A percentile compares a stretch with the other conserved stretches of the same genome.
Evolutionary conservation across 2,888 invertebrate genomes (phyloP).

Genomic region (Julus scandinavius): DNA sequence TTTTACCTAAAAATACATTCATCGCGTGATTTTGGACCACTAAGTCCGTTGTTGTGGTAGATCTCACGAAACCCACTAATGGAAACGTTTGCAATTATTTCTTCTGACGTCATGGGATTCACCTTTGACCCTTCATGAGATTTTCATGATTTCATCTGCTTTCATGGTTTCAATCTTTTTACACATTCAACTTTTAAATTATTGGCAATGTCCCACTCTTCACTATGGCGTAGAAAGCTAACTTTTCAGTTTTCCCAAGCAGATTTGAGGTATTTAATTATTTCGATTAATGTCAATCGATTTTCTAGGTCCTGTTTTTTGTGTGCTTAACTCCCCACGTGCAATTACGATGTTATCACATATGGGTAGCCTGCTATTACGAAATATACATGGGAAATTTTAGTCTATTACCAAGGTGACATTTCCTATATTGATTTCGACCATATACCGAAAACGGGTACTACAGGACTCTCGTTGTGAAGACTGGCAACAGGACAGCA

Average conservation of each 20-base stretch:
- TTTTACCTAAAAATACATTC: not conserved
- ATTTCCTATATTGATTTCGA: slow-evolving; percentile 6
- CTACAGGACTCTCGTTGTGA: not conserved
- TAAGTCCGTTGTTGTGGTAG: not conserved
- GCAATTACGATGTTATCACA: slow-evolving; percentile 30
- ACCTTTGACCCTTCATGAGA: not conserved
- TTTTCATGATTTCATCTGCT: too few relatives aligned
- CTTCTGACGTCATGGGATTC: not conserved
- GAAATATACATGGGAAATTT: not conserved
- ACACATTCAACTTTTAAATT: too few relatives aligned
- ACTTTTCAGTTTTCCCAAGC: not conserved
- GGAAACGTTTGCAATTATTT: not conserved
- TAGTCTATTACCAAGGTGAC: not conserved
- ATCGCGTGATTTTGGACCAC: not conserved
- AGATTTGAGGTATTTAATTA: not conserved
- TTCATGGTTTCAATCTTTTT: too few relatives aligned
- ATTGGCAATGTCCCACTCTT: too few relatives aligned
- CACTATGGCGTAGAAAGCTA: too few relatives aligned
- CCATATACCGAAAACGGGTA: not conserved
- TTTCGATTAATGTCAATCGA: not conserved
- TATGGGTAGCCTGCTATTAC: not conserved
- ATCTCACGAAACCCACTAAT: not conserved
- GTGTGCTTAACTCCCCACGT: not conserved
- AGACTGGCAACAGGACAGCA: not conserved
- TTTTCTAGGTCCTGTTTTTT: not conserved